These are phyloP conservation scores for Dolichotis patagonum DNA, from an alignment of 2,113 vertebrate species.

Conservation along the genomic window DNA sequence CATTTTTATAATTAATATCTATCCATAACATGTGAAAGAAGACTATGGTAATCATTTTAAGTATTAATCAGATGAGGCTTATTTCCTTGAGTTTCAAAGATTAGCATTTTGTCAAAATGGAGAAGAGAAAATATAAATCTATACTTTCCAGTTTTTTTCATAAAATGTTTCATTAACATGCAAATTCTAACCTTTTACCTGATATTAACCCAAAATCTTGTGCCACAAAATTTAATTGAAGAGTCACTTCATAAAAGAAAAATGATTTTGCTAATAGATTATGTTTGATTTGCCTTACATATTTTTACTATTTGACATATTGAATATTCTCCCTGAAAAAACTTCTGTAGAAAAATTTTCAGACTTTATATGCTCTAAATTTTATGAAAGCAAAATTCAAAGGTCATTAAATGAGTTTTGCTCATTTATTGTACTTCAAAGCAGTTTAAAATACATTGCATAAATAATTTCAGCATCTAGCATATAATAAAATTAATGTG, in stretches of 20 bases:
- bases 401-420: neutral
- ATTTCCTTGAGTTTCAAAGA: conserved; percentile 42
- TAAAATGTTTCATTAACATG: conserved; percentile 72
- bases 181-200: conserved; percentile 63
- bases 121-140: conserved; percentile 8
- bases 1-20: conserved; percentile 66
- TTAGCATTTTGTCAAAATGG: conserved; percentile 67
- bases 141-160: conserved; percentile 13
- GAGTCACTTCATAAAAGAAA: conserved; percentile 31
- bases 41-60: neutral
- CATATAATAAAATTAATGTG: neutral
- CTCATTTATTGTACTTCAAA: conserved; percentile 14
- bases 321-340: conserved; percentile 52
- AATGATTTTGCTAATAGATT: conserved; percentile 29
- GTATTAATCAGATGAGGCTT: neutral
- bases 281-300: conserved; percentile 19
- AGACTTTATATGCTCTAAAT: neutral
- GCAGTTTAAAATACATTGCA: neutral
- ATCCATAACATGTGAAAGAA: conserved; percentile 20
- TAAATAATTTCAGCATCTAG: neutral
- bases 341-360: neutral
- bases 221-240: conserved; percentile 52
- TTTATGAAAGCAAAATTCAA: conserved; percentile 45
- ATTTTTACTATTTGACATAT: conserved; percentile 59
- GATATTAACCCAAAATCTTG: conserved; percentile 34